A percentile compares a stretch with the other conserved stretches of the same genome.
phyloP scores from a whole-genome alignment of 2,888 invertebrate species.

The Protophormia terraenovae region DNA sequence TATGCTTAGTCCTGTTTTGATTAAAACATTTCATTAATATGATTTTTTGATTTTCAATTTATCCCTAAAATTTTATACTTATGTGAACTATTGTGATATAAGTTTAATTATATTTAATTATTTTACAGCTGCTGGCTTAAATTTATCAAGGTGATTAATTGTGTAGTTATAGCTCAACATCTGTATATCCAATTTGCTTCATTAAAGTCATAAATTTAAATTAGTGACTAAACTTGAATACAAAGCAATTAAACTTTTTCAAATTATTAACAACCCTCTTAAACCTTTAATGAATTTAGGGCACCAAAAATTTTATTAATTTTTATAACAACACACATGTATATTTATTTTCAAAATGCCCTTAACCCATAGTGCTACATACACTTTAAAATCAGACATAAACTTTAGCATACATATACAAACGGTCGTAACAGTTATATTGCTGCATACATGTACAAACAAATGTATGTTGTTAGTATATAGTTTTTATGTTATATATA shows the following conservation, averaged over 20 bases:
- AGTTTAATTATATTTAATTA: no score
- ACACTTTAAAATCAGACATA: neutral
- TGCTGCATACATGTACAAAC: neutral
- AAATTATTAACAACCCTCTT: neutral
- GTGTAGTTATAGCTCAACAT: neutral
- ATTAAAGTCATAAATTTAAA: neutral
- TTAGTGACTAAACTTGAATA: neutral
- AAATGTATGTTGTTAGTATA: conserved; percentile 2
- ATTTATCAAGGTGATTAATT: neutral
- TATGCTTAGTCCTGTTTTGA: no score
- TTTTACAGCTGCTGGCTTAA: neutral
- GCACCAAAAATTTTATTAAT: neutral
- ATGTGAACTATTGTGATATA: no score
- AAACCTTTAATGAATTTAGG: neutral
- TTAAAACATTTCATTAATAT: no score
- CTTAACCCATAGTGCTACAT: neutral
- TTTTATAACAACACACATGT: neutral
- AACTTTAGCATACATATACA: neutral
- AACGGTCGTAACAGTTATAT: neutral
- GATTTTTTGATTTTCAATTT: no score
- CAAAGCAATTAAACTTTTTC: no score
- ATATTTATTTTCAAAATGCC: neutral
- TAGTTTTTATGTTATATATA: conserved; percentile 39
- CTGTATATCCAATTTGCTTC: neutral
- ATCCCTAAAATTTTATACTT: no score